phyloP scores from a whole-genome alignment of 1,140 invertebrate genomes.

The Elysia chlorotica region DNA sequence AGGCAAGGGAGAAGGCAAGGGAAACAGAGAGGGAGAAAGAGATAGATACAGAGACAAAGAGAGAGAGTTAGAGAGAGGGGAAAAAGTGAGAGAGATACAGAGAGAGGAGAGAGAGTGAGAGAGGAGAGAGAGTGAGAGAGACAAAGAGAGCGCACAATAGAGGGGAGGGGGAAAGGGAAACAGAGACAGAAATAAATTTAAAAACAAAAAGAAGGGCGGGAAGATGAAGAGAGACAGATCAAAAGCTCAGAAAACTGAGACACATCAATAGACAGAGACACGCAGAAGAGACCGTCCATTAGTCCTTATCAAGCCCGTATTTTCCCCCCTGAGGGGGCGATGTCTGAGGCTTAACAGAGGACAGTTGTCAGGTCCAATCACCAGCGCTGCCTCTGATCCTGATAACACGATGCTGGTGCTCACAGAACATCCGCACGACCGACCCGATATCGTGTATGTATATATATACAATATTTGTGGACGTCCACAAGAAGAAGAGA shows the following conservation, averaged over 20 bases:
- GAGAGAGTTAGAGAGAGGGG: neutral
- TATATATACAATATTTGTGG: too few species aligned
- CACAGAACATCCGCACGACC: too few species aligned
- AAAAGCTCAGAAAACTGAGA: neutral
- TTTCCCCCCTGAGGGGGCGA: neutral
- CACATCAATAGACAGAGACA: neutral
- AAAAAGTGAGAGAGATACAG: neutral
- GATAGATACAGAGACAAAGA: neutral
- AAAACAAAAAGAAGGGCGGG: too few species aligned
- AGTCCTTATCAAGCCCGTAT: neutral
- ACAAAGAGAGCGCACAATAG: slow-evolving; percentile 5
- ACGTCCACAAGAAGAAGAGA: too few species aligned
- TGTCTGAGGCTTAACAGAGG: neutral
- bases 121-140: neutral
- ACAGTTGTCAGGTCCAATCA: neutral
- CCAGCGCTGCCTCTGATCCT: too few species aligned
- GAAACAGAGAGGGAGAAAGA: neutral
- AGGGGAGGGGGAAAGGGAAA: neutral
- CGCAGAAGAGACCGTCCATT: neutral
- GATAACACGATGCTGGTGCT: too few species aligned
- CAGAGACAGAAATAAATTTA: neutral
- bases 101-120: neutral
- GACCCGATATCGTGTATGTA: too few species aligned
- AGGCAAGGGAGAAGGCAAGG: neutral
- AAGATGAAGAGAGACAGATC: too few species aligned